phyloP scores from a whole-genome alignment of 2,113 vertebrate species.

The Peromyscus polionotus region DNA sequence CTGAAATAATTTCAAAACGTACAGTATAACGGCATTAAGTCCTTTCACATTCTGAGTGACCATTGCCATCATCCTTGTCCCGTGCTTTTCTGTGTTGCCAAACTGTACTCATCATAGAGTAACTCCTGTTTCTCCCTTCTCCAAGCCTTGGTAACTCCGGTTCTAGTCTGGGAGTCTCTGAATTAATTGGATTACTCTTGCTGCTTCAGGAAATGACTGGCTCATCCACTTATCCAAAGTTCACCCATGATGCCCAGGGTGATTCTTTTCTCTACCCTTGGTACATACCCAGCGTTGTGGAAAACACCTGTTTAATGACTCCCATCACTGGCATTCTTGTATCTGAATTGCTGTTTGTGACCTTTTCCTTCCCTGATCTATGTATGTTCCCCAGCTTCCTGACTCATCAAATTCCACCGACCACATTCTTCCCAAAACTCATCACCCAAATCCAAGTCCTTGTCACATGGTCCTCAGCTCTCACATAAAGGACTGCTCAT shows the following conservation, averaged over 20 bases:
- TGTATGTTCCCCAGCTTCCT: neutral
- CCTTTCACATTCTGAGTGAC: neutral
- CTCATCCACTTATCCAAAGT: slow-evolving; percentile 7
- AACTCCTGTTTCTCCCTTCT: rapidly evolving
- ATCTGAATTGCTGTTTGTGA: neutral
- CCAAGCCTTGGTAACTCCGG: neutral
- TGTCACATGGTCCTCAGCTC: neutral
- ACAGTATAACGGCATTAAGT: neutral
- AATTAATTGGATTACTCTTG: neutral
- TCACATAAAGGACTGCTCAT: neutral
- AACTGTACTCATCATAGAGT: neutral
- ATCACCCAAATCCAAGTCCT: neutral
- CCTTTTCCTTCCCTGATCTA: neutral
- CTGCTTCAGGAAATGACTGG: neutral
- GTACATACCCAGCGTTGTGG: neutral
- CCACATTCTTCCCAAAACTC: neutral
- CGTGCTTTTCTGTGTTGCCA: neutral
- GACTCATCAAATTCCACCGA: slow-evolving; percentile 4
- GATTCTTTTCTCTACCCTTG: neutral
- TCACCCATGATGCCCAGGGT: neutral
- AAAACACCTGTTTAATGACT: neutral
- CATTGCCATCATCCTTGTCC: neutral
- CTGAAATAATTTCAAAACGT: neutral
- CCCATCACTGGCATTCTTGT: neutral
- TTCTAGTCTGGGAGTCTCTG: neutral